phyloP scores from a whole-genome alignment of 2,797 vertebrate genomes.

The Esox masquinongy region DNA sequence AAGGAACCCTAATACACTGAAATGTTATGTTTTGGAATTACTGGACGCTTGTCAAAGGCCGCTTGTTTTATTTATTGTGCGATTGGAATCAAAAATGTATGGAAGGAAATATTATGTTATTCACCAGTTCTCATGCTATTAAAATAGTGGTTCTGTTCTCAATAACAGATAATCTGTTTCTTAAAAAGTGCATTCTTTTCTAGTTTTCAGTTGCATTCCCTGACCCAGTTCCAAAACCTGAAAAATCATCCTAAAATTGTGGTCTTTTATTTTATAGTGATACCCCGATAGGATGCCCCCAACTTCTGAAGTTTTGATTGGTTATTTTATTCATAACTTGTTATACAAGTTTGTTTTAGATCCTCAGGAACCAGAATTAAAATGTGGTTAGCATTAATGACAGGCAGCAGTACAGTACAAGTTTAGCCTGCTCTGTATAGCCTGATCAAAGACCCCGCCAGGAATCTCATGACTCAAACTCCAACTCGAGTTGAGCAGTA shows the following conservation, averaged over 20 bases:
- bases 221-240: not conserved
- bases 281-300: not conserved
- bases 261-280: not conserved
- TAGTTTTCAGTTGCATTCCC: not conserved
- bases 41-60: too few species aligned
- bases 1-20: too few species aligned
- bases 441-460: slow-evolving; percentile 1
- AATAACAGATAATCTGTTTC: too few species aligned
- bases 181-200: too few species aligned
- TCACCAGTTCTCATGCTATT: too few species aligned
- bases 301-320: not conserved
- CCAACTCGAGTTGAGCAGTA: slow-evolving; percentile 1
- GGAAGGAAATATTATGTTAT: too few species aligned
- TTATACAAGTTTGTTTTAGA: not conserved
- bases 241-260: not conserved
- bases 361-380: not conserved
- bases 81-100: too few species aligned
- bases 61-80: too few species aligned
- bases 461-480: slow-evolving; percentile 9
- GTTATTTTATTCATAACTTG: not conserved
- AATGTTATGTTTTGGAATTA: too few species aligned
- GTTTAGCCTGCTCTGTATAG: not conserved
- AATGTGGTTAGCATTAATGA: not conserved
- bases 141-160: too few species aligned
- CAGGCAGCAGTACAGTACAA: not conserved